Conservation (phyloP, 1,140 invertebrate genomes). For the Pogonus chalceus region DNA sequence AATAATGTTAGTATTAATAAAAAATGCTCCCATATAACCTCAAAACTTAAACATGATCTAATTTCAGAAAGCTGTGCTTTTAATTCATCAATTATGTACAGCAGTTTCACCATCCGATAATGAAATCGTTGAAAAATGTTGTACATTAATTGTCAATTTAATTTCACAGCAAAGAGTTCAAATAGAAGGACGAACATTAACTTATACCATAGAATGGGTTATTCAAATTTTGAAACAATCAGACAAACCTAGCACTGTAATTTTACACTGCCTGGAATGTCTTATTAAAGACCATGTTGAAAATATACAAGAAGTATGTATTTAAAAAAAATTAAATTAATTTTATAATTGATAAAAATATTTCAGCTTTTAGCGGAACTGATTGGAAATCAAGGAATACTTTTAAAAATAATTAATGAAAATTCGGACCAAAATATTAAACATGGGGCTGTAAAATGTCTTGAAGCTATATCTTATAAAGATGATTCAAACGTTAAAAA, state of each 20-base stretch:
- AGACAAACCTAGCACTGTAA: conserved; percentile 19
- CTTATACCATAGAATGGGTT: conserved; percentile 33
- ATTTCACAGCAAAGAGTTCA: conserved; percentile 28
- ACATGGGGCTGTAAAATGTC: conserved; percentile 19
- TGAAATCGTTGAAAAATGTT: conserved; percentile 34
- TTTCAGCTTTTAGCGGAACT: conserved; percentile 13
- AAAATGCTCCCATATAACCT: conserved; percentile 15
- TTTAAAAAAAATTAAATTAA: conserved; percentile 4
- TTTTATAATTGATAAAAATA: background rate
- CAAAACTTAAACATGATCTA: conserved; percentile 3
- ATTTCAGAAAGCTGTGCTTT: conserved; percentile 33
- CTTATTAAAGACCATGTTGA: conserved; percentile 24
- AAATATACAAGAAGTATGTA: conserved; percentile 25
- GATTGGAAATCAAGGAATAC: conserved; percentile 6
- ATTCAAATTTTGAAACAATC: conserved; percentile 28
- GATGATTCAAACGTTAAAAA: background rate
- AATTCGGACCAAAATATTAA: conserved; percentile 11
- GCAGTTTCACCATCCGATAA: conserved; percentile 33
- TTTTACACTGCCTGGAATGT: conserved; percentile 25
- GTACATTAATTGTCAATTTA: conserved; percentile 35
- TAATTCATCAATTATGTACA: conserved; percentile 37
- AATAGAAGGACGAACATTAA: conserved; percentile 32
- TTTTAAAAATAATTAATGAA: conserved; percentile 10
- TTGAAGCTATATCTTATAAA: conserved; percentile 18
- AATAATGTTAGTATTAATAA: conserved; percentile 31